Base-by-base conservation (phyloP, 2,797 vertebrate species). In the Apogon talboti region DNA sequence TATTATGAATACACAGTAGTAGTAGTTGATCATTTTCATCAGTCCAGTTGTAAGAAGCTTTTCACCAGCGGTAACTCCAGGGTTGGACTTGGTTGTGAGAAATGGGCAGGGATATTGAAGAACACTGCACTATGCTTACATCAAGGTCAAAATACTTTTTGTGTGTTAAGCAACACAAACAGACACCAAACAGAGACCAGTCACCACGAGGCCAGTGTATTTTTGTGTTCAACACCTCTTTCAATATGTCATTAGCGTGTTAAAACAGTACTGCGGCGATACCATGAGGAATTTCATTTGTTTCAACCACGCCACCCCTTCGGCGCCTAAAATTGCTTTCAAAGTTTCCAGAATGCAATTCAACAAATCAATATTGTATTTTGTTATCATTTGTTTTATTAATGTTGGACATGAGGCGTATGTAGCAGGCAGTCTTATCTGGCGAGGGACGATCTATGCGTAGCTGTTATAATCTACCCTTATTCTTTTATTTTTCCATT, bases 11-110 rank as follows among this genome's bases (percentile, higher is more conserved):
- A 16, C 60, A 47, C 61, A 72, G 24, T 28, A 28, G 24, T 28
- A 28, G 24, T 28, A 28, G 65, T 57, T 69, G 46, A 60, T 79
- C 48, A 12, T 42, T 69, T 77, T 66, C 52, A 71, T 71, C 48
- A 15, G 38, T 41, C 13, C 12, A 42, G 51, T 61, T 49, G 15
- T 48, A 6, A 43, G 21, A 68, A 41, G 30, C 21, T 46, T 45
- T 71, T 76, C 19, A 64, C 38, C 7, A 15, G 6, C 0, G 7
- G n/a, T 43, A 61, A 50, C 56, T 62, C 19, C 47, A 18, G 40
- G 45, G 7, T 55, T 42, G 18, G 11, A 51, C 21, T 52, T 11
- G 30, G 19, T 56, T 56, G 3, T 54, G 6, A 8, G 49, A 38
- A 35, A 1, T 6, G 28, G 28, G 4, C 6, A 1, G 28, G 28